Conservation (phyloP, 2,797 vertebrate genomes). For the Lagorchestes hirsutus region DNA sequence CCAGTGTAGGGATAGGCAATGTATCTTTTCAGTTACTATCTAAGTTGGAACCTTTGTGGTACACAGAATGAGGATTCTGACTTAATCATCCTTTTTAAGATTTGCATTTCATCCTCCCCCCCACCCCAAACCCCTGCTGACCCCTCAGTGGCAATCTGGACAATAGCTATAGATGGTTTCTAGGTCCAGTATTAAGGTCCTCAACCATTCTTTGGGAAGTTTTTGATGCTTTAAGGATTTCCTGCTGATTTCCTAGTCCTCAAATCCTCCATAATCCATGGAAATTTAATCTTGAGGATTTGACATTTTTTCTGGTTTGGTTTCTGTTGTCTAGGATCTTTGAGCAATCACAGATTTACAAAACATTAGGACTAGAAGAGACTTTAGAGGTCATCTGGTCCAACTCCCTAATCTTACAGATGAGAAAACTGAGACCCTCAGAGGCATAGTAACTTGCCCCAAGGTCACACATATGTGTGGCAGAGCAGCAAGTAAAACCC, state of each 20-base stretch:
- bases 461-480: background rate
- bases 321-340: background rate
- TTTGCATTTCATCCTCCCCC: constrained; percentile 30
- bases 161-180: background rate
- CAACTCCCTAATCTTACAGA: background rate
- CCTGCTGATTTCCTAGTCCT: constrained; percentile 49
- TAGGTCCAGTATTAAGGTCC: constrained; percentile 18
- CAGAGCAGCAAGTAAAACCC: background rate
- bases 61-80: background rate
- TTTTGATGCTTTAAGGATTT: constrained; percentile 75
- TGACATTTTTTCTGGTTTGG: constrained; percentile 16
- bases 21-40: background rate
- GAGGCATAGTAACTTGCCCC: background rate
- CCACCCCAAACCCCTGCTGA: background rate
- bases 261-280: constrained; percentile 47
- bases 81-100: background rate
- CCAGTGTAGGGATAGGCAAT: background rate
- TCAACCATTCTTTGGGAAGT: constrained; percentile 79
- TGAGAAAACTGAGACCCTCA: background rate
- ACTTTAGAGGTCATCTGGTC: constrained; percentile 38
- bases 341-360: constrained; percentile 32
- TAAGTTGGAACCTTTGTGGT: background rate
- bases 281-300: constrained; percentile 64
- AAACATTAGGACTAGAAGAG: background rate
- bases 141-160: constrained; percentile 11